Base-by-base conservation (phyloP, 1,140 invertebrate species). In the Armadillidium nasatum region DNA sequence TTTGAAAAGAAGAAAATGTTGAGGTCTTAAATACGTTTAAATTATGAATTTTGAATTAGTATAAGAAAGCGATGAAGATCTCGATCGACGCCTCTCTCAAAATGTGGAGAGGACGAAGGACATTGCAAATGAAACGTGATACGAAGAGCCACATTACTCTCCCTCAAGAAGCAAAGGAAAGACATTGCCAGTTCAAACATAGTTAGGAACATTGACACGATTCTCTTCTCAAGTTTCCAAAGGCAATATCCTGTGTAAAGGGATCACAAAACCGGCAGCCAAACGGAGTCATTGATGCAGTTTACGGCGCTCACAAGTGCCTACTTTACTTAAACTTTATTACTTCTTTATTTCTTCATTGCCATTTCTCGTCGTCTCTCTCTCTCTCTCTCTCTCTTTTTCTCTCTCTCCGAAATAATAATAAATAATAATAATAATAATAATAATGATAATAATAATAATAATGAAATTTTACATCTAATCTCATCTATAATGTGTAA, bases 291-390 rank as follows among this genome's bases (percentile, higher is more conserved):
- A 60, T 60, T 60, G 2, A 33, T 33, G 50, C 50, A 60, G 2
- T 60, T 60, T 60, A 60, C 19, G 50, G 50, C 50, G 19, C 50
- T 60, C 50, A 60, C 50, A 60, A 60, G 50, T 60, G 50, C 50
- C 50, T 60, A 60, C 50, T 60, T 60, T 19, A 60, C 50, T 60
- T 60, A 60, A 60, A 60, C 50, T 60, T 60, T 60, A 60, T 60
- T 60, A 60, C 50, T 60, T 19, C 50, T 60, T 60, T 7, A 60
- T 60, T 60, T 60, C 50, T 60, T 60, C 50, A 60, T 60, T 60
- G 50, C 33, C 33, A 33, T 33, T 6, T 33, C 33, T 33, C 33
- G 1, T 6, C 6, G 2, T 33, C 33, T 33, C 33, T 33, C 33
- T 33, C 33, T 33, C 33, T 33, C 33, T 33, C 33, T 33, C 33